A percentile compares a stretch with the other conserved stretches of the same genome.
phyloP scores from a whole-genome alignment of 2,113 vertebrate genomes.

The Tachycineta bicolor region DNA sequence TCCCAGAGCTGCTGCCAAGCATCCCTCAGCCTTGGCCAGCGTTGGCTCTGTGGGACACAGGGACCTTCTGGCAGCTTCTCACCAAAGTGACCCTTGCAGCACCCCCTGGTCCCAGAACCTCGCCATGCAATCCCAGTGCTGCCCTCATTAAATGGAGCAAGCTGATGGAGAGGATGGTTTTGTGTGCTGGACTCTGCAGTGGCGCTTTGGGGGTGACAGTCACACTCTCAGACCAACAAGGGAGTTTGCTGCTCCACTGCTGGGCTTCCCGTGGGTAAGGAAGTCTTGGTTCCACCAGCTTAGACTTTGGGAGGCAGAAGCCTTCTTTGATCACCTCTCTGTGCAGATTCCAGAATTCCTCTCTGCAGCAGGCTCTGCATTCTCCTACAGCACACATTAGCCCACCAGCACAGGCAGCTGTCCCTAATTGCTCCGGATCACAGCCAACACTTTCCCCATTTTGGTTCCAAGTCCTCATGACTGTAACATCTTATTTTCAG shows the following conservation, averaged over 20 bases:
- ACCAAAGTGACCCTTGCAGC: neutral
- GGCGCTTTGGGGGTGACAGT: neutral
- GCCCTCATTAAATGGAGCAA: neutral
- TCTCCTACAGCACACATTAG: neutral
- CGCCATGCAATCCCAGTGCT: neutral
- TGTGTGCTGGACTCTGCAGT: neutral
- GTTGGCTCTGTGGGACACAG: fast-evolving
- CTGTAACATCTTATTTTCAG: conserved; percentile 26
- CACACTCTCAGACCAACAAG: neutral
- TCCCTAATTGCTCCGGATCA: neutral
- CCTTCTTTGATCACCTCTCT: neutral
- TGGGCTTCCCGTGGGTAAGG: neutral
- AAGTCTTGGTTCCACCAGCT: neutral
- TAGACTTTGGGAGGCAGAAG: neutral
- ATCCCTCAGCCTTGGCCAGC: fast-evolving
- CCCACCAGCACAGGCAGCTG: conserved; percentile 2
- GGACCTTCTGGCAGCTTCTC: neutral
- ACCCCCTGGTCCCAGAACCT: neutral
- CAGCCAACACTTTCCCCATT: conserved; percentile 12
- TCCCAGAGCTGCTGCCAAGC: fast-evolving
- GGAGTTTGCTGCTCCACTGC: neutral
- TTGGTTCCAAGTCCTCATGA: conserved; percentile 32
- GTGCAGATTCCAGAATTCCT: neutral
- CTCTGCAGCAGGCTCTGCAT: neutral
- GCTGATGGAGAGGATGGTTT: neutral